phyloP scores from a whole-genome alignment of 2,797 vertebrate species.

The Acrossocheilus fasciatus region DNA sequence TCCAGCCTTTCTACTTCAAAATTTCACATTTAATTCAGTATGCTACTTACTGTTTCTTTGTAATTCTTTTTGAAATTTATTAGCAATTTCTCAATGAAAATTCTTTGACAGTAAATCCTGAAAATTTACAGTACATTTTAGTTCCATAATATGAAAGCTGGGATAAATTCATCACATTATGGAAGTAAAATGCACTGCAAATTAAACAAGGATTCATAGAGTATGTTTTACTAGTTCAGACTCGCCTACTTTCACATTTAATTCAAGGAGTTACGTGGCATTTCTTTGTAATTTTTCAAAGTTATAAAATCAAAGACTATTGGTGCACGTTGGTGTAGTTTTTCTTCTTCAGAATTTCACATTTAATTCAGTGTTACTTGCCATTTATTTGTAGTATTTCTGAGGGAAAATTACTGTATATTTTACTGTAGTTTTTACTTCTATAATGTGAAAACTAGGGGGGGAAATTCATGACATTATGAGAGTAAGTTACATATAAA shows the following conservation, averaged over 20 bases:
- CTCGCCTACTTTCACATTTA: not conserved
- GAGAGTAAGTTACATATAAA: too few species aligned
- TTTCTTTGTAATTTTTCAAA: not conserved
- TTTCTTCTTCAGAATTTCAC: not conserved
- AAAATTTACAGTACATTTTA: not conserved
- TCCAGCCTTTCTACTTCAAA: not conserved
- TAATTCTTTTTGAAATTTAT: not conserved
- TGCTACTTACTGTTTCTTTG: not conserved
- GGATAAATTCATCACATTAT: not conserved
- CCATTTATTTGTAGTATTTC: not conserved
- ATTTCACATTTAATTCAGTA: not conserved
- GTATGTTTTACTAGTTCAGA: not conserved
- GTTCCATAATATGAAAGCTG: not conserved
- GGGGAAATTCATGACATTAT: too few species aligned
- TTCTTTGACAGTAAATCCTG: not conserved
- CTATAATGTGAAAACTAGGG: not conserved
- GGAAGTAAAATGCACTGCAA: not conserved
- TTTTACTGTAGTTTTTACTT: not conserved
- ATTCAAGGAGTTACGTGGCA: not conserved
- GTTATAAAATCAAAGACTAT: not conserved
- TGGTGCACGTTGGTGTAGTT: not conserved
- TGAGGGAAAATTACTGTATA: not conserved
- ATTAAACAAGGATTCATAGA: not conserved
- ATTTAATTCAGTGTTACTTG: not conserved
- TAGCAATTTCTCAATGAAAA: not conserved